Base-by-base conservation (phyloP, 2,888 invertebrate species). In the Cabera pusaria region DNA sequence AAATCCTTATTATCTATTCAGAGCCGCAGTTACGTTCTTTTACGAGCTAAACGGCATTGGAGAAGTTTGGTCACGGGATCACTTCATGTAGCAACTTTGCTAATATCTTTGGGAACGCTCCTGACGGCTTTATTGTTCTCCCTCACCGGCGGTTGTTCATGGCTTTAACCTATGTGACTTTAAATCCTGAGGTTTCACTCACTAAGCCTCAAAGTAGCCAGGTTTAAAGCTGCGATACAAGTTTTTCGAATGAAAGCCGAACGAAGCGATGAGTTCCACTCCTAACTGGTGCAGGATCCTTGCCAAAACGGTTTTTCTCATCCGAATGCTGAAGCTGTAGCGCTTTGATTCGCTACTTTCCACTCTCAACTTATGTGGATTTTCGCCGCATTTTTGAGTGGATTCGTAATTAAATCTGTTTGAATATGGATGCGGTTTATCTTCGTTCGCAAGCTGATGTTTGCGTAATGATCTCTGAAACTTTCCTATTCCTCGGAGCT, bases 1-100 rank as follows among this genome's bases (percentile, higher is more conserved):
- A 82, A 85, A 85, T 74, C 77, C 82, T 81, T 83, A 84, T 85
- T 85, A 84, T 78, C 80, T 83, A 86, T 85, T 86, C 83, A 81
- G 67, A 72, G 71, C 72, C 73, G 72, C 75, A 77, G 78, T 84
- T 74, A 76, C 73, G 74, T 70, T 71, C 80, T 82, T 84, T 83
- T 82, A 85, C 77, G 82, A 82, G 74, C 65, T 61, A 65, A 72
- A 73, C 59, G 72, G 68, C 61, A 63, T 68, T 64, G 68, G 53
- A 57, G 56, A 76, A 79, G 65, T 74, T 77, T 41, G 61, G 67
- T 70, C 64, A 65, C 58, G 60, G 64, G 59, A 68, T 72, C 73
- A 57, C 61, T 65, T 65, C 65, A 53, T 72, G 65, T 72, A 67
- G 51, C 62, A 78, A 79, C 75, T 77, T 79, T 61, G 49, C 62